Percentiles rank a stretch among this genome's conserved stretches.
These are phyloP conservation scores for Drosophila sturtevanti DNA, from an alignment of 1,140 invertebrate species.

Conservation along the genomic window DNA sequence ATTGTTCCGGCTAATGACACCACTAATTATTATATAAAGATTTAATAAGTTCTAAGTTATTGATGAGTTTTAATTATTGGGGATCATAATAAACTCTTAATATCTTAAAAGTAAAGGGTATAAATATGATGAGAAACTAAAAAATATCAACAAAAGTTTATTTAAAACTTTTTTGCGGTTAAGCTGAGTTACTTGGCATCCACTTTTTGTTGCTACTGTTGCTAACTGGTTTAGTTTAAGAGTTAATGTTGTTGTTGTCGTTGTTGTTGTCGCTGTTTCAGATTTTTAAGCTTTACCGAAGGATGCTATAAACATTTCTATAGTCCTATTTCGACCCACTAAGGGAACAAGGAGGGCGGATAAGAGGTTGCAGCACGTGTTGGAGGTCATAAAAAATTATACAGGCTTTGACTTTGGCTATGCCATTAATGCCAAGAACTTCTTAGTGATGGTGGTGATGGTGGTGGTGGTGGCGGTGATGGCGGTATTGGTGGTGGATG, in stretches of 20 bases:
- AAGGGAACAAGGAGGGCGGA: neutral
- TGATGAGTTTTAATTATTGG: neutral
- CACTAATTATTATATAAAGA: too few relatives aligned
- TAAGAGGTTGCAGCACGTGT: conserved; percentile 33
- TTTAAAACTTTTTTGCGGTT: conserved; percentile 75
- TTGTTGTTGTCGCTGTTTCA: conserved; percentile 35
- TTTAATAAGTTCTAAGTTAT: too few relatives aligned
- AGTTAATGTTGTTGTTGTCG: conserved; percentile 49
- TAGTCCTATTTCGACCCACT: neutral
- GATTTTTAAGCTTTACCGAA: conserved; percentile 12
- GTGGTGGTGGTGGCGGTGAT: neutral
- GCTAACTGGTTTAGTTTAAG: conserved; percentile 54
- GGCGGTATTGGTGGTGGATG: neutral
- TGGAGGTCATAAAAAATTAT: conserved; percentile 66
- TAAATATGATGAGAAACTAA: neutral
- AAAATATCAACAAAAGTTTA: conserved; percentile 68
- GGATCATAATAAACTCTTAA: neutral
- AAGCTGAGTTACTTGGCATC: conserved; percentile 76
- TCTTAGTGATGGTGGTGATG: neutral
- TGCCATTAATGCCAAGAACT: conserved; percentile 56
- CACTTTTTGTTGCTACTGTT: conserved; percentile 56
- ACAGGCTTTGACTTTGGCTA: conserved; percentile 47
- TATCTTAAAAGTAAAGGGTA: neutral
- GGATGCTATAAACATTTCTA: conserved; percentile 51
- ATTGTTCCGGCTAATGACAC: too few relatives aligned